Evolutionary conservation across 2,888 invertebrate species (phyloP).

Genomic region (Metallyticus violacea): DNA sequence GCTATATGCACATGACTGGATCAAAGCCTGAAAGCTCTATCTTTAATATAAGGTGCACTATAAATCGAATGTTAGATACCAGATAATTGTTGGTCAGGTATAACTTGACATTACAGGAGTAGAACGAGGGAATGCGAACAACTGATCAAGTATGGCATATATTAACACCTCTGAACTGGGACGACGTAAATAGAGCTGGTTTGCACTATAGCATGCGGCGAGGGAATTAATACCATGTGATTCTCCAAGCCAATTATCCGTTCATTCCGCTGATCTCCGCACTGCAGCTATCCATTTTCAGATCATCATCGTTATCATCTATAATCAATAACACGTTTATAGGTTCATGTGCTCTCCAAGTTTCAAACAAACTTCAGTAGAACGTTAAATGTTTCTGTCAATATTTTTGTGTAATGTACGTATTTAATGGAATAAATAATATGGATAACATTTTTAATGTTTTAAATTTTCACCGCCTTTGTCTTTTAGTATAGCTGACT

Average conservation of each 20-base stretch:
- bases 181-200: neutral
- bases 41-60: neutral
- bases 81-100: neutral
- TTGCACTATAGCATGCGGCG: neutral
- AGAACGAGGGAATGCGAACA: neutral
- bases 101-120: neutral
- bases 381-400: too few species aligned
- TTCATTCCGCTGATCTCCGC: neutral
- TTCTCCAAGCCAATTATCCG: neutral
- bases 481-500: too few species aligned
- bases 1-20: too few species aligned
- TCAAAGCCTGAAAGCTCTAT: too few species aligned
- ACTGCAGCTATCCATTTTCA: neutral
- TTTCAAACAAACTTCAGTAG: neutral
- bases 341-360: neutral
- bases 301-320: neutral
- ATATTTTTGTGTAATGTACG: too few species aligned
- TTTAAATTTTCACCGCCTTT: too few species aligned
- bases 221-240: neutral
- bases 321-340: neutral
- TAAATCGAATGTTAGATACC: neutral
- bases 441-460: too few species aligned
- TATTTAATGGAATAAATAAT: too few species aligned
- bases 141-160: neutral
- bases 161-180: neutral